A percentile compares a stretch with the other conserved stretches of the same genome.
Conservation (phyloP, 1,140 invertebrate species). For the silkworm (Bombyx mori) region DNA sequence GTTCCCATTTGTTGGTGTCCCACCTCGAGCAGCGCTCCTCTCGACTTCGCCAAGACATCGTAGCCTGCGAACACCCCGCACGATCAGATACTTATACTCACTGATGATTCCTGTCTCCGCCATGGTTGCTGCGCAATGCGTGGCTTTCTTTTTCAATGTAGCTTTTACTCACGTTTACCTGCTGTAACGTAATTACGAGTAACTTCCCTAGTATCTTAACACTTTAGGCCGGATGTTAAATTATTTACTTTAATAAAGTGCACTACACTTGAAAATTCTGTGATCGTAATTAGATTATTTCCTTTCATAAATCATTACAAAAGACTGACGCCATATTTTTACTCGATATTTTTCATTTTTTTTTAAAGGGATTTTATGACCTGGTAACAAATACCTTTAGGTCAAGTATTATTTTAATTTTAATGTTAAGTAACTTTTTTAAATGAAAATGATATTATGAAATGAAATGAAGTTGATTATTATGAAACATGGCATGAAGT, state of each 20-base stretch:
- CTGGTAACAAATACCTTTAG: no score
- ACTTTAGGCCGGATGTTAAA: no score
- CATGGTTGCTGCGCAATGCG: constrained; percentile 3
- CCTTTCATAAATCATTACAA: background rate
- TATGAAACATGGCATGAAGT: no score
- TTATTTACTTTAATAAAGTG: no score
- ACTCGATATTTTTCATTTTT: background rate
- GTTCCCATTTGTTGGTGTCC: constrained; percentile 32
- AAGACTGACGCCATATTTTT: background rate
- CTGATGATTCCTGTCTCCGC: constrained; percentile 13
- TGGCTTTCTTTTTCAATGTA: constrained; percentile 5
- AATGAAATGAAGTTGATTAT: no score
- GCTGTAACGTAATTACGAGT: constrained; percentile 7
- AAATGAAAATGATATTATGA: no score
- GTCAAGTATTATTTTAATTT: no score
- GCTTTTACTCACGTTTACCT: constrained; percentile 19
- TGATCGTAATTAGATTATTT: background rate
- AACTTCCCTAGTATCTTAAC: no score
- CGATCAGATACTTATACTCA: constrained; percentile 41
- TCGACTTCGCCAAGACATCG: constrained; percentile 58
- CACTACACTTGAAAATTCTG: background rate
- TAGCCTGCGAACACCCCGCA: constrained; percentile 58
- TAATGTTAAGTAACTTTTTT: no score
- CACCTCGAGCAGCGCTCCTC: constrained; percentile 47
- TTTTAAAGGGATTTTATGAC: no score